phyloP scores from a whole-genome alignment of 1,140 invertebrate species.

The Matsumurasca onukii region DNA sequence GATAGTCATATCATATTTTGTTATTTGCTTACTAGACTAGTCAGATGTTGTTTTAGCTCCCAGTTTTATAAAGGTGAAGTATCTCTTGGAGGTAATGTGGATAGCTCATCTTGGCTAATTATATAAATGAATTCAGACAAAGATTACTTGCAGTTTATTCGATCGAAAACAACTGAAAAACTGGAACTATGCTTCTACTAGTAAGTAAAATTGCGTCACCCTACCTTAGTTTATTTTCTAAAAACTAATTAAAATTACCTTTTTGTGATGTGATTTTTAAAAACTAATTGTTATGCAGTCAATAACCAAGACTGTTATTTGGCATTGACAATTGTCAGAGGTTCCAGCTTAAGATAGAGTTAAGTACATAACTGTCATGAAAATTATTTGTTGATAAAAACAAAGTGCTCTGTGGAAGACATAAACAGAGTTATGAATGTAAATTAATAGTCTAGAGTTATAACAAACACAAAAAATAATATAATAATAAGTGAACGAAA shows the following conservation, averaged over 20 bases:
- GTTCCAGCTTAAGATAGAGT: not conserved
- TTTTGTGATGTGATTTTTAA: not conserved
- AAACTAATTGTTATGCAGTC: not conserved
- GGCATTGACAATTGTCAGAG: not conserved
- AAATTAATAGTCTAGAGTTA: too few species aligned
- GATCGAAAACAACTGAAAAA: conserved; percentile 1
- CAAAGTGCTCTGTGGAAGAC: too few species aligned
- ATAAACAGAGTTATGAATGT: too few species aligned
- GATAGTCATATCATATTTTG: conserved; percentile 6
- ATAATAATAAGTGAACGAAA: too few species aligned
- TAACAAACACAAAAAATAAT: too few species aligned
- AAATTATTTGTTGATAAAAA: too few species aligned
- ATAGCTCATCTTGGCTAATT: not conserved
- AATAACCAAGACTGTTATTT: not conserved
- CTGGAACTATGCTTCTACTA: conserved; percentile 6
- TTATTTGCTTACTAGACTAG: not conserved
- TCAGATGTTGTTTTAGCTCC: not conserved
- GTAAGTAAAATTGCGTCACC: not conserved
- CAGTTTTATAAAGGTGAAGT: too few species aligned
- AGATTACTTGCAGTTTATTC: conserved; percentile 6
- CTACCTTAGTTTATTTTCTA: not conserved
- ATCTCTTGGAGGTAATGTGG: not conserved
- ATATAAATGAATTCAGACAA: not conserved
- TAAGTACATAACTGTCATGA: too few species aligned
- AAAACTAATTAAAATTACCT: not conserved